Conservation (phyloP, 2,797 vertebrate species). For the Danio aesculapii region DNA sequence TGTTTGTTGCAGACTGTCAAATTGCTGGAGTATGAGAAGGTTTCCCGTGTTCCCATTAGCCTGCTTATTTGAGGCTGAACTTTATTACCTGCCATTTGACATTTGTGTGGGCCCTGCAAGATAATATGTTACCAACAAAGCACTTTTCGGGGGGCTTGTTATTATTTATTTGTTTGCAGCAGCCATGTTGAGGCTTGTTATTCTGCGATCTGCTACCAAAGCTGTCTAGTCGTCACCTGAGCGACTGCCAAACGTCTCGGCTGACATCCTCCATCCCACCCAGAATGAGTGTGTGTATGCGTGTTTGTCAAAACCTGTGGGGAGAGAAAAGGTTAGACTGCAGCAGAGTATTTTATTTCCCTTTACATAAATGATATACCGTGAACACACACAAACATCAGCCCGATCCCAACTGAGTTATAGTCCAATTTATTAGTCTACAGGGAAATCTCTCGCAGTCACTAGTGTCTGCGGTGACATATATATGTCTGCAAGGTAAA, state of each 20-base stretch:
- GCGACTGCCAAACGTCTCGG: conserved; percentile 56
- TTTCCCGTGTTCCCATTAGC: conserved; percentile 2
- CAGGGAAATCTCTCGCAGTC: conserved; percentile 10
- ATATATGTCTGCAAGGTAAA: conserved; percentile 30
- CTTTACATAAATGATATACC: conserved; percentile 25
- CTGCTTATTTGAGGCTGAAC: conserved; percentile 2
- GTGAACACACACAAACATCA: conserved; percentile 5
- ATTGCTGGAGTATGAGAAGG: neutral
- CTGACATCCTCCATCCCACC: conserved; percentile 54
- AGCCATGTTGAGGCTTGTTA: conserved; percentile 53
- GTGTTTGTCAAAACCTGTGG: conserved; percentile 41
- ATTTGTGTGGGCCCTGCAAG: conserved; percentile 22
- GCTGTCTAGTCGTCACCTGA: conserved; percentile 61
- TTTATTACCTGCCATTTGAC: conserved; percentile 38
- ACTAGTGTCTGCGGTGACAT: conserved; percentile 9
- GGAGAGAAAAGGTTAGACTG: conserved; percentile 33
- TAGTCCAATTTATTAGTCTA: conserved; percentile 22
- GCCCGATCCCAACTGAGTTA: conserved; percentile 1
- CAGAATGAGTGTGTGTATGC: conserved; percentile 40
- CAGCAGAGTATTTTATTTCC: conserved; percentile 28
- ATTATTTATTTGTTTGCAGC: conserved; percentile 58
- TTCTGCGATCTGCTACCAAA: conserved; percentile 59
- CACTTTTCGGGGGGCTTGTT: conserved; percentile 26
- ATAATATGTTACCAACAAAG: conserved; percentile 28
- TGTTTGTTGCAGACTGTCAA: neutral